These are phyloP conservation scores for Heterodera carotae DNA, from an alignment of 1,140 invertebrate species.

Conservation along the genomic window DNA sequence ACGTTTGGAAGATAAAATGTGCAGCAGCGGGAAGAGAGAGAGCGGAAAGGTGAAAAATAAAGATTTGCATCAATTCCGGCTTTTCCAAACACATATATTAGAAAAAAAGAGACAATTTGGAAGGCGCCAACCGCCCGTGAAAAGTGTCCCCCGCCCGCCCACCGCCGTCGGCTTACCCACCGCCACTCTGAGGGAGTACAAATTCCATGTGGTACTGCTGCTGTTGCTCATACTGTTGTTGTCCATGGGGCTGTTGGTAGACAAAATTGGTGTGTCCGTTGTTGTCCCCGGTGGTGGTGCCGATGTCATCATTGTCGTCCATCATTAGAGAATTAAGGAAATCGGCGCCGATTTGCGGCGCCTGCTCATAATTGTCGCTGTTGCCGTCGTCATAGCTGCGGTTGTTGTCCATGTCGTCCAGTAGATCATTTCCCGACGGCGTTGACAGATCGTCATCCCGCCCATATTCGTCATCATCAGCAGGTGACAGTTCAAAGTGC, in stretches of 20 bases:
- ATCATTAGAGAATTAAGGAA: neutral
- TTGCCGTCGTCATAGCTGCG: neutral
- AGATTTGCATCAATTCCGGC: slow-evolving; percentile 14
- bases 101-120: neutral
- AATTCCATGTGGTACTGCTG: slow-evolving; percentile 8
- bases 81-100: too few species aligned
- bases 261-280: too few species aligned
- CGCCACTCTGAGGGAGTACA: neutral
- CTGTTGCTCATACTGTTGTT: neutral
- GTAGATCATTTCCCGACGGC: too few species aligned
- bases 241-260: neutral
- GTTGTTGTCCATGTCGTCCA: neutral
- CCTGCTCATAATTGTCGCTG: neutral
- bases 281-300: too few species aligned
- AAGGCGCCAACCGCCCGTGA: neutral
- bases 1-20: neutral
- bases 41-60: neutral
- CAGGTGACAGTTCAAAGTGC: neutral
- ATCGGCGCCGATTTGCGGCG: neutral
- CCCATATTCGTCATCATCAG: neutral
- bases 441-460: too few species aligned
- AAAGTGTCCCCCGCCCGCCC: neutral
- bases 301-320: neutral
- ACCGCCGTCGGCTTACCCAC: neutral
- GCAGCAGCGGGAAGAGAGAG: neutral